Base-by-base conservation (phyloP, 64 coral and sea anemone species). In the Trachythela sp. region DNA sequence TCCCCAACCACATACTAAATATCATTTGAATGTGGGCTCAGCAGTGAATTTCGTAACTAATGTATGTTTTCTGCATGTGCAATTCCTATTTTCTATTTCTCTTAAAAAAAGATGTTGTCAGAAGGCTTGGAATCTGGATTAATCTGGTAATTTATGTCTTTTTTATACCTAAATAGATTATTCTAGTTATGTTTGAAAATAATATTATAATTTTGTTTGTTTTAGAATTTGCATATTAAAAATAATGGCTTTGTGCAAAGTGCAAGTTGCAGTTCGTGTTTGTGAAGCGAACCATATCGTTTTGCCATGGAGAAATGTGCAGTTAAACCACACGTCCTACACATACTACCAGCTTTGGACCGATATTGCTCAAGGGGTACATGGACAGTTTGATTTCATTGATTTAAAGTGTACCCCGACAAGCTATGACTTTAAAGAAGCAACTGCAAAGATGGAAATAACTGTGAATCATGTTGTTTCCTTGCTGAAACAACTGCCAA, bases 181-280 rank as follows among this genome's bases (percentile, higher is more conserved):
- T 6, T 11, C 4, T 45, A 6, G 42, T 6, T 45, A 45, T 45
- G 42, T 45, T 6, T 6, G 4, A 45, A 4, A 45, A 45, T 4
- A 45, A 45, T 45, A 6, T 45, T 45, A 45, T 45, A 45, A 45
- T 45, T 45, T 45, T 45, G 42, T 45, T 45, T 45, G 42, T 45
- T 45, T 45, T 45, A 45, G 11, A 45, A 45, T 45, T 45, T 6
- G 11, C 42, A 45, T 45, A 45, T 6, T 45, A 35, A 22, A 35
- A 35, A 38, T 32, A 13, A 4, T 4, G 4, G 71, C 71, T 6
- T 32, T 3, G 71, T 18, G 59, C 71, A 32, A 35, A 35, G 71
- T 38, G 29, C 71, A 77, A 77, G 71, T 77, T 32, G 71, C 71
- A 38, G 71, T 77, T 77, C 32, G 71, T 77, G 31, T 77, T 77